Base-by-base conservation (phyloP, 2,797 vertebrate species). In the Enteromius trimaculatus region DNA sequence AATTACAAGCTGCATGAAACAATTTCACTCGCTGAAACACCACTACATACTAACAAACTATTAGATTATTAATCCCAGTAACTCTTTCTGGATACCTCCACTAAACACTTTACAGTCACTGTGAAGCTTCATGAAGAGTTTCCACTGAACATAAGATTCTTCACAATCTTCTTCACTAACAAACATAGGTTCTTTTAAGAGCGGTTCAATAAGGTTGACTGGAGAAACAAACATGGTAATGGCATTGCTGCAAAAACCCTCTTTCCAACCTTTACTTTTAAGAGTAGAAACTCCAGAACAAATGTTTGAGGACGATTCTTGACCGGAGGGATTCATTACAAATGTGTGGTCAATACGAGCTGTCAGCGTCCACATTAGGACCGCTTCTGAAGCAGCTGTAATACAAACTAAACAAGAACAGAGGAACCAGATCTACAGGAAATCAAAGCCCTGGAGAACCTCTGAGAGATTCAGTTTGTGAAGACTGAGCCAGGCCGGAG, bases 321-420 rank as follows among this genome's bases (percentile, higher is more conserved):
- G 14, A 42, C 23, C 34, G 1, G 37, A 6, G 21, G 37, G 37
- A 13, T 53, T 17, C 10, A n/a, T 51, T 34, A 34, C 70, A 51
- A 2, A 13, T 13, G 47, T 77, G 58, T 19, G 76, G 76, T 77
- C 44, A n/a, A 47, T 31, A 31, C 5, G 17, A 64, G 55, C 58
- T 31, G 58, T 44, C 55, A 47, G 58, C 2, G 19, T 77, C 58
- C n/a, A 31, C 39, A 39, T 53, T 53, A 51, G 14, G 21, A 66
- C 29, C 2, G 21, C 47, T 23, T 37, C 62, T 14, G 51, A 34
- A 34, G 49, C 13, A 55, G 69, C 47, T 55, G 21, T 78, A 51
- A 37, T 51, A 68, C 37, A 58, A 58, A 21, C n/a, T 58, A 70
- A 80, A 58, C 49, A 69, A 55, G 31, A 70, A 4, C 19, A 68